Percentiles rank a stretch among this genome's conserved stretches.
Evolutionary conservation across 2,888 invertebrate species (phyloP).

Genomic region (Xestoiulus laeticollis): DNA sequence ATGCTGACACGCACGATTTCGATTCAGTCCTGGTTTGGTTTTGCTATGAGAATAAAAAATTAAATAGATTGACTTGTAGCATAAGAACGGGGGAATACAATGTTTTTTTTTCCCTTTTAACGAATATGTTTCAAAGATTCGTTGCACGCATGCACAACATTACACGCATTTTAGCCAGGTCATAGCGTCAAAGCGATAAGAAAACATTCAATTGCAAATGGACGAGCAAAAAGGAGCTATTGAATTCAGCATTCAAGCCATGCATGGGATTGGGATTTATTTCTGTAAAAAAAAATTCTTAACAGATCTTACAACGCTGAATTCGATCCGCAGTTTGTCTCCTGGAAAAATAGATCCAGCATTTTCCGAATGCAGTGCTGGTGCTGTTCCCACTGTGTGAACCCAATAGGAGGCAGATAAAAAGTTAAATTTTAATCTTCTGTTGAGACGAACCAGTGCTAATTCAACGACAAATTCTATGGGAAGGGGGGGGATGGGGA

Average conservation of each 20-base stretch:
- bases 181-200: background rate
- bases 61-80: background rate
- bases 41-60: slow-evolving; percentile 46
- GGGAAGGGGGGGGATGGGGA: no score
- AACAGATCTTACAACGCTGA: slow-evolving; percentile 46
- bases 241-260: no score
- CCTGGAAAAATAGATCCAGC: slow-evolving; percentile 47
- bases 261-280: no score
- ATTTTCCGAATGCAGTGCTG: slow-evolving; percentile 39
- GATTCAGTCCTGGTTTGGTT: slow-evolving; percentile 42
- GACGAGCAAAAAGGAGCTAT: no score
- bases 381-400: slow-evolving; percentile 48
- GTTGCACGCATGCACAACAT: background rate
- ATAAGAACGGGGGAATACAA: no score
- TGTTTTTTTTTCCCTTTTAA: no score
- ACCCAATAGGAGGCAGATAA: slow-evolving; percentile 47
- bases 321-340: slow-evolving; percentile 49
- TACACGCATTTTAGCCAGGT: background rate
- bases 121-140: background rate
- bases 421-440: slow-evolving; percentile 49
- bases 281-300: no score
- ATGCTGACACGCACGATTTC: slow-evolving; percentile 16
- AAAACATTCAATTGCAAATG: no score
- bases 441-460: slow-evolving; percentile 11
- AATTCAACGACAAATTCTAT: slow-evolving; percentile 45